These are phyloP conservation scores for Hirtodrosophila confusa DNA, from an alignment of 2,888 invertebrate genomes.

Conservation along the genomic window DNA sequence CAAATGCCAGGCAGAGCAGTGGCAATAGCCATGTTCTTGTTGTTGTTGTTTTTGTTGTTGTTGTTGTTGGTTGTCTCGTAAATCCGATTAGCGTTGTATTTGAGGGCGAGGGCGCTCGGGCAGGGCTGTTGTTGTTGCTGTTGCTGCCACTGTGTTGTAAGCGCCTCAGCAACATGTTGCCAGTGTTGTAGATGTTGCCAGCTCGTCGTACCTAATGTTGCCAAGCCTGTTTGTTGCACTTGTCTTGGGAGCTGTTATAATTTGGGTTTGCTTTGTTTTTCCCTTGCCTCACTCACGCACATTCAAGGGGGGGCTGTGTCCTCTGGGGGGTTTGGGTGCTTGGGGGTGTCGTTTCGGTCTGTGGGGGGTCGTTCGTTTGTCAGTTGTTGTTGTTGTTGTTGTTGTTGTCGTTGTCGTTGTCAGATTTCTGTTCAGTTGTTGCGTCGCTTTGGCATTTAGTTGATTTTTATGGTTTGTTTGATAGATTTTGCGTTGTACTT, in stretches of 20 bases:
- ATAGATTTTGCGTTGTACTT: conserved; percentile 19
- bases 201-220: conserved; percentile 54
- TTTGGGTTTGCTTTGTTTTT: conserved; percentile 33
- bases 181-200: conserved; percentile 48
- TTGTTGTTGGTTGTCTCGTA: conserved; percentile 46
- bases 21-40: conserved; percentile 61
- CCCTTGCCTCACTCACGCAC: conserved; percentile 40
- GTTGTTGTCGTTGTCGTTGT: conserved; percentile 34
- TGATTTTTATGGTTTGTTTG: conserved; percentile 46
- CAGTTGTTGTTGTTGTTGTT: conserved; percentile 26
- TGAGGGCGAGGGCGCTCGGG: conserved; percentile 28
- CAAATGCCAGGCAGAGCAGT: conserved; percentile 76
- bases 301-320: conserved; percentile 32
- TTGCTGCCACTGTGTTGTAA: conserved; percentile 50
- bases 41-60: conserved; percentile 47
- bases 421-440: conserved; percentile 49
- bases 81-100: conserved; percentile 76
- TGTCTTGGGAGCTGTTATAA: conserved; percentile 37
- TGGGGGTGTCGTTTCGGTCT: conserved; percentile 15
- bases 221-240: conserved; percentile 33
- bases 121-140: conserved; percentile 27
- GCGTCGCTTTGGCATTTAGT: conserved; percentile 64
- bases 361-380: conserved; percentile 30
- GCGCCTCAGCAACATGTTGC: conserved; percentile 69
- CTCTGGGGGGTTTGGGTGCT: not conserved